Conservation (phyloP, 2,888 invertebrate genomes). For the Ditula angustiorana region DNA sequence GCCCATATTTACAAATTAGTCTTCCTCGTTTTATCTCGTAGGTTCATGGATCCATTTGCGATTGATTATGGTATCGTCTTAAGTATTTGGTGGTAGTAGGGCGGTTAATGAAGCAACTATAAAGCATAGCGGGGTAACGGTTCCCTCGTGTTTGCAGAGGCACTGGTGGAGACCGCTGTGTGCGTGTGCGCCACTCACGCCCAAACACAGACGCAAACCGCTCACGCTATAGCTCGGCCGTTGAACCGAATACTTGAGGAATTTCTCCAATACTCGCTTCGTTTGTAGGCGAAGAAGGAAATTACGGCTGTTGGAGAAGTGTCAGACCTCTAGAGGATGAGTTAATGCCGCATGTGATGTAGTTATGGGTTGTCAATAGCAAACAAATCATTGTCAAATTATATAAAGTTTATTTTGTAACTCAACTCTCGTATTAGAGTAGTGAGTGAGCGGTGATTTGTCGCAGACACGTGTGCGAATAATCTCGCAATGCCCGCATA, state of each 20-base stretch:
- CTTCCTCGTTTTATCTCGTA: neutral
- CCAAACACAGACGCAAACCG: constrained; percentile 67
- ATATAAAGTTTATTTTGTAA: constrained; percentile 20
- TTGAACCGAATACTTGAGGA: constrained; percentile 84
- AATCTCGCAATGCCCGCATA: constrained; percentile 72
- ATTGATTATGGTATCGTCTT: neutral
- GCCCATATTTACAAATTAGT: neutral
- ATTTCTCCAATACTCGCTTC: constrained; percentile 79
- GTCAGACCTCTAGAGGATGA: constrained; percentile 23
- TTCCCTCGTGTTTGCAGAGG: constrained; percentile 79
- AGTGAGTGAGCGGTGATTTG: constrained; percentile 47
- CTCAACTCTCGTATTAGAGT: constrained; percentile 21
- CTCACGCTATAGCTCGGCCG: constrained; percentile 77
- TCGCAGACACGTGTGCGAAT: constrained; percentile 67
- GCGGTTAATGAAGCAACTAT: constrained; percentile 67
- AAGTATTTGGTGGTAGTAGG: constrained; percentile 46
- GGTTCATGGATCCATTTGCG: neutral
- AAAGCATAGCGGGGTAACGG: constrained; percentile 78
- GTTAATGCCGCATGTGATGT: constrained; percentile 7
- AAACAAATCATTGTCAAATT: constrained; percentile 11
- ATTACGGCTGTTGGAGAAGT: constrained; percentile 63
- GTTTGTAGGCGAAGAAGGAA: constrained; percentile 73
- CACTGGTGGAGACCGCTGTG: constrained; percentile 65
- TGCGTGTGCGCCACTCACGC: constrained; percentile 70
- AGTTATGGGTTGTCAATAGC: neutral